Conservation (phyloP, 2,888 invertebrate species). For the Drosophila anomelani region DNA sequence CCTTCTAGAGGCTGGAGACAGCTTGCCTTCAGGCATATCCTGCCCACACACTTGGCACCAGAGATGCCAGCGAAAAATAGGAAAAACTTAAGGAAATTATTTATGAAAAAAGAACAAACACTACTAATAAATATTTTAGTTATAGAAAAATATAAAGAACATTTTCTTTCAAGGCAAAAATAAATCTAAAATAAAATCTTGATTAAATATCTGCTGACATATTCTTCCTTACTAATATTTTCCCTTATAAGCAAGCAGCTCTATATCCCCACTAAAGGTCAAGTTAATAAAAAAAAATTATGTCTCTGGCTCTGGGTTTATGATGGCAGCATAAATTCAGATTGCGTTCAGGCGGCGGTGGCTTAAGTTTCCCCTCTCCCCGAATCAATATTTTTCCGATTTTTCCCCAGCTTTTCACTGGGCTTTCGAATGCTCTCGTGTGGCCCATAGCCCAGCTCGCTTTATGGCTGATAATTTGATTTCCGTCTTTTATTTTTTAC, state of each 20-base stretch:
- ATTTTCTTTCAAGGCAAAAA: not conserved
- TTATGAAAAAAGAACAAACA: not conserved
- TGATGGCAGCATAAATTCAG: slow-evolving; percentile 50
- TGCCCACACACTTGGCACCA: slow-evolving; percentile 11
- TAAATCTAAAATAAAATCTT: not conserved
- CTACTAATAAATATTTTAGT: too few species aligned
- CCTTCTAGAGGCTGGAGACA: slow-evolving; percentile 24
- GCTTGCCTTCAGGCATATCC: slow-evolving; percentile 21
- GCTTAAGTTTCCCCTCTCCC: slow-evolving; percentile 6
- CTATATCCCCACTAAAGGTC: slow-evolving; percentile 49
- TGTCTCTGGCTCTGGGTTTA: slow-evolving; percentile 13
- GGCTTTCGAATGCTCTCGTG: slow-evolving; percentile 22
- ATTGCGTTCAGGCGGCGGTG: slow-evolving; percentile 15
- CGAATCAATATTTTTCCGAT: slow-evolving; percentile 32
- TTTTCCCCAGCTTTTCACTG: not conserved
- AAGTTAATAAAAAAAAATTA: slow-evolving; percentile 50
- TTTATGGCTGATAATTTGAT: slow-evolving; percentile 52
- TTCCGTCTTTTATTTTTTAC: slow-evolving; percentile 33
- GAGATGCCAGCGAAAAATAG: not conserved
- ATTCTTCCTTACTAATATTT: too few species aligned
- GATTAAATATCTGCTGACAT: not conserved
- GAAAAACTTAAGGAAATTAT: not conserved
- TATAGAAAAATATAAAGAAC: not conserved
- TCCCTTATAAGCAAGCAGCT: not conserved
- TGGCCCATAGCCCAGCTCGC: slow-evolving; percentile 28